phyloP scores from a whole-genome alignment of 2,113 vertebrate genomes.

The Mirza zaza region DNA sequence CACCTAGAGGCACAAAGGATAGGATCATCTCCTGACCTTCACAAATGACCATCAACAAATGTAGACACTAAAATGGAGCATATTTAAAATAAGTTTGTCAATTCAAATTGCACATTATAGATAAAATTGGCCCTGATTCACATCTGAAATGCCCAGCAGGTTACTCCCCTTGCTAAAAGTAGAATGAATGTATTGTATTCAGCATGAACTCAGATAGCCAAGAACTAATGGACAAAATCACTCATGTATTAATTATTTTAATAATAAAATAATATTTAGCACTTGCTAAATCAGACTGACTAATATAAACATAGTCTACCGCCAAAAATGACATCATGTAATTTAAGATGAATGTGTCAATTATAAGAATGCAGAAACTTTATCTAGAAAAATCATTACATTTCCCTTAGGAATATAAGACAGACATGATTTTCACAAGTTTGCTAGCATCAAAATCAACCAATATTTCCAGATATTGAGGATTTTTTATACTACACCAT shows the following conservation, averaged over 20 bases:
- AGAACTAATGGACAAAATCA: not conserved
- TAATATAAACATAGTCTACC: not conserved
- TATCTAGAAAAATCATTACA: not conserved
- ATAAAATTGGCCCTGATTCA: not conserved
- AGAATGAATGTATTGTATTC: not conserved
- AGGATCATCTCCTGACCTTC: not conserved
- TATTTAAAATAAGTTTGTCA: not conserved
- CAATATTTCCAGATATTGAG: not conserved
- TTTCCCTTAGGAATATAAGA: not conserved
- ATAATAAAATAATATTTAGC: not conserved
- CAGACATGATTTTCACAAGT: not conserved
- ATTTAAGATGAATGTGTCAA: not conserved
- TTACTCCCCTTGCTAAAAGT: not conserved
- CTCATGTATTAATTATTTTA: not conserved
- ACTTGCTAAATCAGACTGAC: not conserved
- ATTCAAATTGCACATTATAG: not conserved
- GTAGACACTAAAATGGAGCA: not conserved
- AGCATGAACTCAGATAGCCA: not conserved
- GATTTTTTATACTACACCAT: not conserved
- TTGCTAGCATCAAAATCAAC: not conserved
- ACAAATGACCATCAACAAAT: not conserved
- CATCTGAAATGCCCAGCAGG: not conserved
- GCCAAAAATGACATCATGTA: not conserved
- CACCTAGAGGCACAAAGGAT: not conserved
- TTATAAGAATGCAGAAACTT: not conserved